These are phyloP conservation scores for Drosophila emarginata DNA, from an alignment of 2,888 invertebrate genomes.

Conservation along the genomic window DNA sequence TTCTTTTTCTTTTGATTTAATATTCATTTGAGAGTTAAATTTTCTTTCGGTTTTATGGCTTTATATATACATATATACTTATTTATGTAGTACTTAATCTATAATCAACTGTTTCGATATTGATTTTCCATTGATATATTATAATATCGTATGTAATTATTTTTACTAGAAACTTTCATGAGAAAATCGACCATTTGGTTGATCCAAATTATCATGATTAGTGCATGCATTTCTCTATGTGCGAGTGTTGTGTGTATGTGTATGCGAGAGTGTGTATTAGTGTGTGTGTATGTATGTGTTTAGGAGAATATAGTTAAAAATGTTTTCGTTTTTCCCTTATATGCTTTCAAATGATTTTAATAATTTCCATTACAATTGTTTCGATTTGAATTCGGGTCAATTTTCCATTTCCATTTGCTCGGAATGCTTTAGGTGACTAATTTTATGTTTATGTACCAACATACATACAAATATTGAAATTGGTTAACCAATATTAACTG, in stretches of 20 bases:
- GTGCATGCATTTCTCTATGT: conserved; percentile 53
- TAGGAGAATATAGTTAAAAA: background rate
- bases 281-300: background rate
- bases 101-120: background rate
- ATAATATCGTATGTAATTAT: background rate
- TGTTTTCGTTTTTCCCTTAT: conserved; percentile 19
- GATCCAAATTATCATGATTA: conserved; percentile 28
- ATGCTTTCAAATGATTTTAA: conserved; percentile 23
- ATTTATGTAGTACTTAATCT: background rate
- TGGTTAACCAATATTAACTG: conserved; percentile 5
- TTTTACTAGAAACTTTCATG: background rate
- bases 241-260: conserved; percentile 13
- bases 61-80: background rate
- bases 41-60: background rate
- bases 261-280: conserved; percentile 10
- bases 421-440: conserved; percentile 76
- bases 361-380: conserved; percentile 31
- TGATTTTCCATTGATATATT: background rate
- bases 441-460: conserved; percentile 35
- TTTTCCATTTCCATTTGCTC: conserved; percentile 55
- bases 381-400: conserved; percentile 47
- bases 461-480: conserved; percentile 39
- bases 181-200: conserved; percentile 45
- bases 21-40: background rate
- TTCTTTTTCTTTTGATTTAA: background rate